phyloP scores from a whole-genome alignment of 2,797 vertebrate genomes.

The Luscinia megarhynchos region DNA sequence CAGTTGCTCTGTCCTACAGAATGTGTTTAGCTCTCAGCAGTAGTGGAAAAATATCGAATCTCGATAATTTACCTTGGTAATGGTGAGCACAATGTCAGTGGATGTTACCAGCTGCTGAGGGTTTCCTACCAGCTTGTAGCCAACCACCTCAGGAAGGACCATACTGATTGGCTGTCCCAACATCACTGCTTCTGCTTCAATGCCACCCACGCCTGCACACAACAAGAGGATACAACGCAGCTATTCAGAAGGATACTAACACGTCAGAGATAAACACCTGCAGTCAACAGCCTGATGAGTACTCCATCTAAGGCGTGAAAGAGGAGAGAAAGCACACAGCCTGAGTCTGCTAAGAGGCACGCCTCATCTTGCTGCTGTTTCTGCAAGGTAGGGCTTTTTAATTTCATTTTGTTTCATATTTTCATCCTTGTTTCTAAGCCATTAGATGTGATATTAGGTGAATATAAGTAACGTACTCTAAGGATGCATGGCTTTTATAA shows the following conservation, averaged over 20 bases:
- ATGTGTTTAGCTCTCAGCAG: neutral
- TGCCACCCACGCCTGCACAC: conserved; percentile 91
- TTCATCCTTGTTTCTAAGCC: neutral
- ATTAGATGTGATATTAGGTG: neutral
- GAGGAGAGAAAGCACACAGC: neutral
- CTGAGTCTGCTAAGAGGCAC: neutral
- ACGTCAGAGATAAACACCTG: neutral
- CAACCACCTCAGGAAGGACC: conserved; percentile 96
- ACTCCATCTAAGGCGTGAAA: neutral
- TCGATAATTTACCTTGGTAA: conserved; percentile 89
- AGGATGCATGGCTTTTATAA: neutral
- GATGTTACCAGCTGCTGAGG: conserved; percentile 91
- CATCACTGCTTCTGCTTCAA: conserved; percentile 98
- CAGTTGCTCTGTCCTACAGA: neutral
- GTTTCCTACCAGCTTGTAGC: conserved; percentile 88
- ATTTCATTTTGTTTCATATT: neutral
- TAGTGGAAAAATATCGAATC: neutral
- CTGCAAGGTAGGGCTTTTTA: neutral
- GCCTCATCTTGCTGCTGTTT: neutral
- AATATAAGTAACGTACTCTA: neutral
- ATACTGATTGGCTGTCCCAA: conserved; percentile 98
- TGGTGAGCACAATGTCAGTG: conserved; percentile 96
- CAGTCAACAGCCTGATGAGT: neutral
- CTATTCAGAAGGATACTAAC: neutral
- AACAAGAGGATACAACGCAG: neutral